Conservation (phyloP, 2,113 vertebrate species). For the Cryptomyrus ogoouensis region DNA sequence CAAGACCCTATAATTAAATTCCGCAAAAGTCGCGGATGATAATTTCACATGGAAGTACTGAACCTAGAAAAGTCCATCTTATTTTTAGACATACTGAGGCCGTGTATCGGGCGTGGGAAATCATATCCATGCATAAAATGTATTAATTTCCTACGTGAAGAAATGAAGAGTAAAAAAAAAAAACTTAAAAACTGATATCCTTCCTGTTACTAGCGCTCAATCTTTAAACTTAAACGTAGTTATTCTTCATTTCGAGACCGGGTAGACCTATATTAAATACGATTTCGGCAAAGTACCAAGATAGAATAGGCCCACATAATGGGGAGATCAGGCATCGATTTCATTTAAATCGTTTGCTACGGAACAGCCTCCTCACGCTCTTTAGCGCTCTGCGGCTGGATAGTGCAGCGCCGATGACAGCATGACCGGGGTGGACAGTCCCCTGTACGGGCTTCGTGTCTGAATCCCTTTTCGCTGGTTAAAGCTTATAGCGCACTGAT, state of each 20-base stretch:
- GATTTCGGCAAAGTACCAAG: background rate
- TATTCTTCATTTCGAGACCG: background rate
- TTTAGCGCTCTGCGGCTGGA: background rate
- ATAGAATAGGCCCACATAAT: background rate
- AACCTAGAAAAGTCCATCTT: background rate
- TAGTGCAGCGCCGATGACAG: background rate
- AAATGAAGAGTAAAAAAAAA: background rate
- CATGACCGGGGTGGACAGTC: background rate
- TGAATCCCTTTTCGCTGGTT: background rate
- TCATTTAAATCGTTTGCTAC: background rate
- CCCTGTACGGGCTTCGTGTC: background rate
- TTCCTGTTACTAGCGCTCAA: background rate
- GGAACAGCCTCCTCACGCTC: background rate
- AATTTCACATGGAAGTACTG: background rate
- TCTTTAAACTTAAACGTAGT: background rate
- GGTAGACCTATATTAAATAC: background rate
- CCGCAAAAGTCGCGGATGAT: background rate
- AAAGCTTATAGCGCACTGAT: background rate
- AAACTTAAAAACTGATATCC: background rate
- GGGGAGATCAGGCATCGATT: background rate
- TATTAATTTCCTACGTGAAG: background rate
- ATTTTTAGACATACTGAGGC: background rate
- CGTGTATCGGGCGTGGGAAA: background rate
- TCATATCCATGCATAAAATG: background rate
- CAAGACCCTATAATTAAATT: background rate